Evolutionary conservation across 2,888 invertebrate genomes (phyloP).

Genomic region (Leptura quadrifasciata): DNA sequence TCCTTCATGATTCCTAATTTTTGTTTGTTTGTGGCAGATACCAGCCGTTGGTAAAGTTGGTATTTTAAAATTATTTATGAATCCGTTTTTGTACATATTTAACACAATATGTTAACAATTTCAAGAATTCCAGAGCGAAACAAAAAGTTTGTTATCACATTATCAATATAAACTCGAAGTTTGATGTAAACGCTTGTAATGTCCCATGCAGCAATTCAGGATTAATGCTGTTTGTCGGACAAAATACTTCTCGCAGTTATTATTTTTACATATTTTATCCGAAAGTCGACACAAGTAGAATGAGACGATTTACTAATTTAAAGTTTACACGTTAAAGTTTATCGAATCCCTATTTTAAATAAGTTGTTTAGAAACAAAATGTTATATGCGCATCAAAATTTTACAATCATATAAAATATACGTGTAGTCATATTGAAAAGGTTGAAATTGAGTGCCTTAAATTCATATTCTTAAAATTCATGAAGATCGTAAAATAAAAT

Average conservation of each 20-base stretch:
- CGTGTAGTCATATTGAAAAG: not conserved
- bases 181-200: too few relatives aligned
- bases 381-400: not conserved
- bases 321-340: not conserved
- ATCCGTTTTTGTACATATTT: too few relatives aligned
- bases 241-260: not conserved
- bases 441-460: not conserved
- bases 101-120: too few relatives aligned
- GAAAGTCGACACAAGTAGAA: not conserved
- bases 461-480: constrained; percentile 21
- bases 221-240: too few relatives aligned
- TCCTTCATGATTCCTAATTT: too few relatives aligned
- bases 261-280: not conserved
- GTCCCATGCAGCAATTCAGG: too few relatives aligned
- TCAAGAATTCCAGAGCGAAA: too few relatives aligned
- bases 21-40: too few relatives aligned
- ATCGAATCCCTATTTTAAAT: not conserved
- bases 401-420: not conserved
- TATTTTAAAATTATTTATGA: too few relatives aligned
- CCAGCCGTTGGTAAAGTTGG: too few relatives aligned
- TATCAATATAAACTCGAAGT: too few relatives aligned
- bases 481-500: constrained; percentile 26
- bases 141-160: too few relatives aligned
- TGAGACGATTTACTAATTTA: not conserved
- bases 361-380: not conserved